Evolutionary conservation across 1,140 invertebrate species (phyloP).

Genomic region (Littorina saxatilis): DNA sequence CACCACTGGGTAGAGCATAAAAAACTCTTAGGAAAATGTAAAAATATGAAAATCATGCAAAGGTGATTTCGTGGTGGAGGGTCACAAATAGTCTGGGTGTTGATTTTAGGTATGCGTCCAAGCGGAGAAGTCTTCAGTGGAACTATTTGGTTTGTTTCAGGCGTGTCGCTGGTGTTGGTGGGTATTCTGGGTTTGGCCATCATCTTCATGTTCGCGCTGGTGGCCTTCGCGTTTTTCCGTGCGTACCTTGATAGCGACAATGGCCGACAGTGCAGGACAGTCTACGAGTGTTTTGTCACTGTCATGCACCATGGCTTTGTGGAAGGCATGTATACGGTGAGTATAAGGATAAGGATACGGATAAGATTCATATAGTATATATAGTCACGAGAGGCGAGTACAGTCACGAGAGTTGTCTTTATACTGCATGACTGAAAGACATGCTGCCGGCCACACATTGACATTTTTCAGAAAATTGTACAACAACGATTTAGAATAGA

Average conservation of each 20-base stretch:
- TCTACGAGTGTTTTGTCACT: conserved; percentile 67
- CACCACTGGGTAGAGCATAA: no score
- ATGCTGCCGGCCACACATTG: no score
- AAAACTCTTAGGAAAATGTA: no score
- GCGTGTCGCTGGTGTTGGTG: conserved; percentile 68
- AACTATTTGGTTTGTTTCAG: conserved; percentile 50
- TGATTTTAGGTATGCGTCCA: no score
- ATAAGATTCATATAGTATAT: background rate
- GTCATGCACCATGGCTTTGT: conserved; percentile 69
- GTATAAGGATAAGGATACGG: background rate
- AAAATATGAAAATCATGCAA: no score
- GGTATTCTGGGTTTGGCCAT: conserved; percentile 62
- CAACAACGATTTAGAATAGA: no score
- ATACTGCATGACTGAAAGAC: no score
- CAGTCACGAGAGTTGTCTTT: background rate
- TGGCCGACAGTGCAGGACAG: conserved; percentile 63
- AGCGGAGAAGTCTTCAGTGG: no score
- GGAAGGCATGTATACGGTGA: conserved; percentile 65
- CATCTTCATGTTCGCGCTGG: conserved; percentile 68
- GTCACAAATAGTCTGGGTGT: no score
- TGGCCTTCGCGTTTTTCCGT: conserved; percentile 65
- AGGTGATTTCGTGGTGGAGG: no score
- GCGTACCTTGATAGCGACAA: conserved; percentile 48
- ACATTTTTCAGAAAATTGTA: no score
- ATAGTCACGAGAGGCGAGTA: background rate